phyloP scores from a whole-genome alignment of 2,113 vertebrate genomes.

The Eonycteris spelaea region DNA sequence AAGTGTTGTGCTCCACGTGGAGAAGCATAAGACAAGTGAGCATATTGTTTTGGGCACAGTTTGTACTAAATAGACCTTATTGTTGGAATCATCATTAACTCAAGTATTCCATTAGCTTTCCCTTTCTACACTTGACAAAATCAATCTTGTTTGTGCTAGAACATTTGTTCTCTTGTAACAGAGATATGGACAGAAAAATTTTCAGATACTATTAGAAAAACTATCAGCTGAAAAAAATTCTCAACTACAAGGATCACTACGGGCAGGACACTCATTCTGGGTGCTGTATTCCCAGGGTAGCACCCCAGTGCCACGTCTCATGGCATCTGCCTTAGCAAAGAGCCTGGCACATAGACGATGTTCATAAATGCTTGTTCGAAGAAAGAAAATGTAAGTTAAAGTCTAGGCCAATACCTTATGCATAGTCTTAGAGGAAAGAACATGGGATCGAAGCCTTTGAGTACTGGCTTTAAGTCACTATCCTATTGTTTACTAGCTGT shows the following conservation, averaged over 20 bases:
- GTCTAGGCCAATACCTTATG: not conserved
- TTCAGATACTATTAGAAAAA: not conserved
- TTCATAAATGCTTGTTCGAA: not conserved
- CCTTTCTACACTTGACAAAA: not conserved
- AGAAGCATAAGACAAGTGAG: not conserved
- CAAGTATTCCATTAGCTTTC: slow-evolving; percentile 5
- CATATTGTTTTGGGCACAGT: not conserved
- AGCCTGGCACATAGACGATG: not conserved
- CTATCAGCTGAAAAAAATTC: not conserved
- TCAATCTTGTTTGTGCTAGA: slow-evolving; percentile 40
- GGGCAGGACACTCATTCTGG: not conserved
- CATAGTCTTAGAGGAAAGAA: not conserved
- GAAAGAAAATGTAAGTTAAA: not conserved
- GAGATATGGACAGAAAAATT: not conserved
- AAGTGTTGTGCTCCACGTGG: not conserved
- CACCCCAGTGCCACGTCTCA: rapidly evolving
- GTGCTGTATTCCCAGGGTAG: not conserved
- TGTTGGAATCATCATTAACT: slow-evolving; percentile 15
- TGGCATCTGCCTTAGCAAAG: not conserved
- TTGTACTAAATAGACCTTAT: not conserved
- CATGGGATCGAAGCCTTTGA: not conserved
- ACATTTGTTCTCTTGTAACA: slow-evolving; percentile 31
- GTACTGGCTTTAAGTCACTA: not conserved
- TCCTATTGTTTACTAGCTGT: not conserved
- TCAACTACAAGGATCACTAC: not conserved